These are phyloP conservation scores for Sardina pilchardus DNA, from an alignment of 2,113 vertebrate genomes.

Conservation along the genomic window DNA sequence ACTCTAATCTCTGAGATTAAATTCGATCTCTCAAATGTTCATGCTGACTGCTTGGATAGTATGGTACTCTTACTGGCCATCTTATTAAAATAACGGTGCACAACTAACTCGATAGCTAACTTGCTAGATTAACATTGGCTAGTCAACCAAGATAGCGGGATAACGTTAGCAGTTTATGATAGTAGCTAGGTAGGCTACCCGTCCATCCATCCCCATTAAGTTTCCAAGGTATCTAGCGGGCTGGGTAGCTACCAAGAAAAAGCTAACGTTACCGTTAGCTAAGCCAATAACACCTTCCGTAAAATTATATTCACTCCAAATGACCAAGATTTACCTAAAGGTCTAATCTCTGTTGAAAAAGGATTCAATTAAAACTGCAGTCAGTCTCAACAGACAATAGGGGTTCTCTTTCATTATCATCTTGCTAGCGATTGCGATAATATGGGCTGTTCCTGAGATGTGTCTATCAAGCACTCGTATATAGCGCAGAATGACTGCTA, in stretches of 20 bases:
- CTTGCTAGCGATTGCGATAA: not conserved
- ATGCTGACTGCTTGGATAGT: not conserved
- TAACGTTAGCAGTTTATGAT: constrained; percentile 16
- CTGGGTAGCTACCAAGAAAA: not conserved
- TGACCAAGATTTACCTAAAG: not conserved
- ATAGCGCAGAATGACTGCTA: constrained; percentile 4
- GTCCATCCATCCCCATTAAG: not conserved
- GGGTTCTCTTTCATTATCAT: not conserved
- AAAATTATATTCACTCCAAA: not conserved
- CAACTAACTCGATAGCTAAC: not conserved
- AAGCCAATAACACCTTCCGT: not conserved
- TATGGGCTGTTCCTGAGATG: not conserved
- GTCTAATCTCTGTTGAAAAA: not conserved
- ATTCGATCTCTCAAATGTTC: not conserved
- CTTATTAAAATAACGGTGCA: not conserved
- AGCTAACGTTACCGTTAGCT: not conserved
- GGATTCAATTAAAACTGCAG: not conserved
- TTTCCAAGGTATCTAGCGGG: constrained; percentile 5
- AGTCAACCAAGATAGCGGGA: not conserved
- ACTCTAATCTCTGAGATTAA: not conserved
- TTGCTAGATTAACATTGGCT: constrained; percentile 2
- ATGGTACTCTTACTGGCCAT: too few relatives aligned
- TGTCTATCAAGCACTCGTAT: not conserved
- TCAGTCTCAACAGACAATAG: not conserved
- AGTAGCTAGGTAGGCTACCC: not conserved